Base-by-base conservation (phyloP, 1,140 invertebrate species). In the Littorina saxatilis region DNA sequence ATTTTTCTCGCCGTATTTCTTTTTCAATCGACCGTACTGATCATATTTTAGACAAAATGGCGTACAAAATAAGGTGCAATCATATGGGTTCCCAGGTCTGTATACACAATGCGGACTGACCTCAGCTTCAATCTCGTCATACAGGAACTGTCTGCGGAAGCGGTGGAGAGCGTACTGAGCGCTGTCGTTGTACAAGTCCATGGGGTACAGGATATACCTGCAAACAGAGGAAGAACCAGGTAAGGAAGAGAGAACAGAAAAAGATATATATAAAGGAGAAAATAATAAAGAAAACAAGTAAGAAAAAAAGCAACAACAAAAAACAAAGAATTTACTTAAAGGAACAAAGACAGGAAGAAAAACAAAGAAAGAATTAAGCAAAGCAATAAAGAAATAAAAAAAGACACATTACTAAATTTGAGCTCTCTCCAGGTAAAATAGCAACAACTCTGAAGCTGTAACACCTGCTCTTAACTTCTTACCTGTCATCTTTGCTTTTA, bases 101-200 rank as follows among this genome's bases (percentile, higher is more conserved):
- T n/a, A n/a, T 47, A 17, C 17, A 23, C 37, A 68, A 27, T 66
- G 35, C 20, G 35, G n/a, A 73, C 82, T 76, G 50, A 90, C 89
- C 88, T 91, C 91, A 70, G 90, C 91, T 55, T 91, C 91, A 4
- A 91, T 86, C 93, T 99, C 99, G 93, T 99, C 99, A 92, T 99
- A 99, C 0, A 99, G 94, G 92, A 99, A 99, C 94, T 99, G 98
- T 92, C 99, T 99, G 77, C 96, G 95, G 93, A 99, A 99, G 85
- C 98, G 97, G 9, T 97, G 98, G 15, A 99, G 94, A 4, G 99
- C 98, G 93, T 99, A 99, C 84, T 98, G 95, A 0, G 98, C 99
- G 85, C 97, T 97, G 92, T 99, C 99, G 93, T 99, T 99, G 94
- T 99, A 99, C 79, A 99, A 93, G 93, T 99, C 99, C 84, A 99